Conservation (phyloP, 2,797 vertebrate genomes). For the Novumbra hubbsi region DNA sequence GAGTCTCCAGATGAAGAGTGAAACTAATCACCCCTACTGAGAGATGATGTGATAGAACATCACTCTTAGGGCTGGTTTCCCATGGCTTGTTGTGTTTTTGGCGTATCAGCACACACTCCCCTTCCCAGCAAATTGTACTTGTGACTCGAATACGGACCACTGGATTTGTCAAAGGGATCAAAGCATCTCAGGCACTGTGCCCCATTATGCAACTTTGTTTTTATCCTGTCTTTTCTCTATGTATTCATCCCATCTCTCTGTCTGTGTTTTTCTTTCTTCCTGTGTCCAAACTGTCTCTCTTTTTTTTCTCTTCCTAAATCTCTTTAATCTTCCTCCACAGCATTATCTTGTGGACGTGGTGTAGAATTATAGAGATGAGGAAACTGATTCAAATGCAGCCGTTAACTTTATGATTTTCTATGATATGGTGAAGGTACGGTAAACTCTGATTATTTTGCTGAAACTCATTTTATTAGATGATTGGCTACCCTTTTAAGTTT, state of each 20-base stretch:
- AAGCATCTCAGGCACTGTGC: slow-evolving; percentile 46
- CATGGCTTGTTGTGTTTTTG: slow-evolving; percentile 34
- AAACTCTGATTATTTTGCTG: neutral
- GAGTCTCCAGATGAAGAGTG: neutral
- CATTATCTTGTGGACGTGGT: neutral
- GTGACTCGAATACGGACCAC: slow-evolving; percentile 43
- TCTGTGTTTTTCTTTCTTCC: neutral
- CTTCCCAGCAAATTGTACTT: slow-evolving; percentile 42
- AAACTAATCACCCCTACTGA: slow-evolving; percentile 32
- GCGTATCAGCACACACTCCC: slow-evolving; percentile 37
- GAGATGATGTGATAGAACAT: slow-evolving; percentile 35
- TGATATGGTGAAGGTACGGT: neutral
- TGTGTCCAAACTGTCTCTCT: neutral
- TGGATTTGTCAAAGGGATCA: slow-evolving; percentile 54
- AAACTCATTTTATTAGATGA: neutral
- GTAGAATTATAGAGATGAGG: neutral
- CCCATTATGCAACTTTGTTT: slow-evolving; percentile 48
- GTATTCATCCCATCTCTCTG: neutral
- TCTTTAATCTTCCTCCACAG: slow-evolving; percentile 36
- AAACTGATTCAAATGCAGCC: neutral
- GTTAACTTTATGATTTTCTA: neutral
- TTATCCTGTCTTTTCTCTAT: slow-evolving; percentile 7
- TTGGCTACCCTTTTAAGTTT: neutral
- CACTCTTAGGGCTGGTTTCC: slow-evolving; percentile 31
- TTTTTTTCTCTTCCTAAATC: neutral